These are phyloP conservation scores for Drosophila virilis DNA, from an alignment of 1,140 invertebrate species.

Conservation along the genomic window DNA sequence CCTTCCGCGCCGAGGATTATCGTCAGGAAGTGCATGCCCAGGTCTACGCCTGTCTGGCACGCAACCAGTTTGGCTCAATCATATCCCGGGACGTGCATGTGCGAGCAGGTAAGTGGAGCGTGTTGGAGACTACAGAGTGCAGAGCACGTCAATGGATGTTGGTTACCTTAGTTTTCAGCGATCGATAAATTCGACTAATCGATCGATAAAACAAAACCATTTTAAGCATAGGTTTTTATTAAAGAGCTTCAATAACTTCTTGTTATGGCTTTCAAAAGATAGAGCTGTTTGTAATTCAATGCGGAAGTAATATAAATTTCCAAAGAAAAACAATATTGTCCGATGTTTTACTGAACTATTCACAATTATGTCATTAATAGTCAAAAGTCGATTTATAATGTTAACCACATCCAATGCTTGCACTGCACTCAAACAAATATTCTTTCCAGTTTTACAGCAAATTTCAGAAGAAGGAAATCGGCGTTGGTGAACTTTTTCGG, in stretches of 20 bases:
- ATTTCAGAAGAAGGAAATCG: slow-evolving; percentile 31
- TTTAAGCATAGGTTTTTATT: too few species aligned
- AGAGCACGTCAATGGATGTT: slow-evolving; percentile 23
- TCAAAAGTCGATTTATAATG: not conserved
- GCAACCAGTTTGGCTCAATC: slow-evolving; percentile 94
- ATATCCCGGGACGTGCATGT: slow-evolving; percentile 96
- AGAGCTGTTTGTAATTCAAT: too few species aligned
- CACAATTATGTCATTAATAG: too few species aligned
- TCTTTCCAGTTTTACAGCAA: slow-evolving; percentile 43
- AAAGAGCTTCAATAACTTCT: too few species aligned
- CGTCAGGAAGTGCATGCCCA: slow-evolving; percentile 96
- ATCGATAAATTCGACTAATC: too few species aligned
- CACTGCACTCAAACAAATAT: slow-evolving; percentile 48
- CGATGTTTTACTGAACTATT: too few species aligned
- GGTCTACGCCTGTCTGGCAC: slow-evolving; percentile 95
- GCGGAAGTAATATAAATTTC: too few species aligned
- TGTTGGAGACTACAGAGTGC: slow-evolving; percentile 30
- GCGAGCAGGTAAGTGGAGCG: slow-evolving; percentile 91
- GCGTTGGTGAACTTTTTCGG: slow-evolving; percentile 33
- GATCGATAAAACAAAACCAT: too few species aligned
- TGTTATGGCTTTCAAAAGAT: too few species aligned
- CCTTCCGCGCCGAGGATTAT: slow-evolving; percentile 96
- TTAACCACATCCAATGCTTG: slow-evolving; percentile 26
- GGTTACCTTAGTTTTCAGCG: not conserved
- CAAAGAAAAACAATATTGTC: too few species aligned